Base-by-base conservation (phyloP, 2,888 invertebrate genomes). In the Protophormia terraenovae region DNA sequence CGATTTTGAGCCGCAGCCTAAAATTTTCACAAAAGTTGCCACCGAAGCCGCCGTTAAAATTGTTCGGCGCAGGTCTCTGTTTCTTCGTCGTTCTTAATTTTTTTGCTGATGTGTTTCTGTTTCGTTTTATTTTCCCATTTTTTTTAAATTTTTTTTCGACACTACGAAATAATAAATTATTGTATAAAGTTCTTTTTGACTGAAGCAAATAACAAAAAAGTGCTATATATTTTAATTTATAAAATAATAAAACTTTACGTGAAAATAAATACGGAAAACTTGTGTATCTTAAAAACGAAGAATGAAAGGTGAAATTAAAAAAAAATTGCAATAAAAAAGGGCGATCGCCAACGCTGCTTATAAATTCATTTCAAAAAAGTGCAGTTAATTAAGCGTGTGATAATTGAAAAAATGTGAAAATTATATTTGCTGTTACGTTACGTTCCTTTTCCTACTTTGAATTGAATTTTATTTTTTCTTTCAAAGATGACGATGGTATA, bases 31-130 rank as follows among this genome's bases (percentile, higher is more conserved):
- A n/a, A n/a, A n/a, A n/a, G n/a, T n/a, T n/a, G n/a, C n/a, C n/a
- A n/a, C n/a, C n/a, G n/a, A n/a, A n/a, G n/a, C n/a, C n/a, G n/a
- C n/a, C n/a, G n/a, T n/a, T n/a, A n/a, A n/a, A n/a, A n/a, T n/a
- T n/a, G n/a, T n/a, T n/a, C n/a, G n/a, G n/a, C n/a, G n/a, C n/a
- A n/a, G n/a, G n/a, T n/a, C n/a, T n/a, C 47, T 27, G 55, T 50
- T 38, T n/a, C n/a, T 58, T 79, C 45, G 50, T 69, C 69, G 4
- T 80, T 80, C 80, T 81, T 75, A 66, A 73, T 73, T 80, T 80
- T n/a, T 80, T 77, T 86, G 87, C 73, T 87, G 87, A 84, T 87
- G 86, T 87, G 87, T 87, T 83, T 86, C 60, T 53, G 84, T 75
- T 84, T 84, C 69, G 19, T 78, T 84, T 84, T 87, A 67, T 47